phyloP scores from a whole-genome alignment of 2,113 vertebrate species.

The Carassius gibelio region DNA sequence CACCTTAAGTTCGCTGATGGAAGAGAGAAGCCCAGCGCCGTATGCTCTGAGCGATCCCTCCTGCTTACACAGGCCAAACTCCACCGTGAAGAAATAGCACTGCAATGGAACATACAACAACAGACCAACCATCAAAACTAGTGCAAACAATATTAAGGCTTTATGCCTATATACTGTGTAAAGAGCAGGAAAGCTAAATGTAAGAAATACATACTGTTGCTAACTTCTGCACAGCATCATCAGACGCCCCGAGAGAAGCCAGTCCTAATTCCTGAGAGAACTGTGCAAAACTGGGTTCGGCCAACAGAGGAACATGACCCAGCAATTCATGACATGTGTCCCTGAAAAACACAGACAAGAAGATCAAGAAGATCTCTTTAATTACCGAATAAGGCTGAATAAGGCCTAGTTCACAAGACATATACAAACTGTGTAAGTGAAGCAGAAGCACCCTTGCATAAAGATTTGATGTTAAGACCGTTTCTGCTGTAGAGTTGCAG shows the following conservation, averaged over 20 bases:
- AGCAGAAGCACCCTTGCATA: background rate
- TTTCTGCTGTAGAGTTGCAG: background rate
- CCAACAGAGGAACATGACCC: slow-evolving; percentile 93
- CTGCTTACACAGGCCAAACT: slow-evolving; percentile 97
- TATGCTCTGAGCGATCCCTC: slow-evolving; percentile 91
- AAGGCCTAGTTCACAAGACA: background rate
- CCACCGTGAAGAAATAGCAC: slow-evolving; percentile 99
- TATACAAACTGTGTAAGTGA: background rate
- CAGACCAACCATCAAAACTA: background rate
- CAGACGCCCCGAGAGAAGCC: slow-evolving; percentile 92
- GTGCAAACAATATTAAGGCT: background rate
- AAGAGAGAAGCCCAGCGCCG: slow-evolving; percentile 94
- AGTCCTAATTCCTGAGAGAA: slow-evolving; percentile 98
- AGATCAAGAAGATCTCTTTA: background rate
- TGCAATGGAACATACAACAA: slow-evolving; percentile 65
- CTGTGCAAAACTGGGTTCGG: slow-evolving; percentile 96
- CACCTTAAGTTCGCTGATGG: slow-evolving; percentile 92
- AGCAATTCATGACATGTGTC: slow-evolving; percentile 97
- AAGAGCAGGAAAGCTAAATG: background rate
- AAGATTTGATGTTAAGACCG: background rate
- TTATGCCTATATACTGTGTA: background rate
- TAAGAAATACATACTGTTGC: slow-evolving; percentile 83
- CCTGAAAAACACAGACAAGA: slow-evolving; percentile 68
- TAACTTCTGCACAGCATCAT: slow-evolving; percentile 93
- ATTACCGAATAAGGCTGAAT: background rate